Conservation (phyloP, 2,888 invertebrate species). For the Pseudococcus longispinus region DNA sequence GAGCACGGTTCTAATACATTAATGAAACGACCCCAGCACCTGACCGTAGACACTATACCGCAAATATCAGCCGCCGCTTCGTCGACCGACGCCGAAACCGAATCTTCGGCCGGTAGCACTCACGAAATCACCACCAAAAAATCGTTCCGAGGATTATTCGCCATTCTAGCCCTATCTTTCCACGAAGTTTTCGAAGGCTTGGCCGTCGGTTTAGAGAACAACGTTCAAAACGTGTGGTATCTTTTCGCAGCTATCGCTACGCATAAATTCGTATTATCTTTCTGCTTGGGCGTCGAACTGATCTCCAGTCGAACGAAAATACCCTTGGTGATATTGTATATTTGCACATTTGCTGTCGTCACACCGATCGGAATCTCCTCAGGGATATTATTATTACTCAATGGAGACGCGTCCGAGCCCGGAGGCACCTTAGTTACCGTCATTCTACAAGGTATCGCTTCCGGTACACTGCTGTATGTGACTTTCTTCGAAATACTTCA, state of each 20-base stretch:
- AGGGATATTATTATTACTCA: conserved; percentile 67
- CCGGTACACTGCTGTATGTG: conserved; percentile 80
- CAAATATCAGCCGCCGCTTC: conserved; percentile 46
- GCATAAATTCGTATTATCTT: conserved; percentile 72
- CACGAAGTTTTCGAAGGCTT: conserved; percentile 77
- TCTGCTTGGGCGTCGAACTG: conserved; percentile 73
- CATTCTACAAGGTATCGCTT: conserved; percentile 74
- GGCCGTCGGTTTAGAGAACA: conserved; percentile 78
- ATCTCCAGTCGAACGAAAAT: conserved; percentile 67
- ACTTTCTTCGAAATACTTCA: conserved; percentile 84
- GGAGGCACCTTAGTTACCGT: conserved; percentile 66
- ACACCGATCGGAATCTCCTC: conserved; percentile 74
- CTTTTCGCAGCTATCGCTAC: conserved; percentile 72
- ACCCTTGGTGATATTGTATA: conserved; percentile 66
- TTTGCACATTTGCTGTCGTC: conserved; percentile 71
- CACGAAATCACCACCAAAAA: conserved; percentile 58
- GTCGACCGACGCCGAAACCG: conserved; percentile 57
- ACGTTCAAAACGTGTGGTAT: conserved; percentile 70
- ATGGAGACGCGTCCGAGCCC: conserved; percentile 62
- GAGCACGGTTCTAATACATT: conserved; percentile 58
- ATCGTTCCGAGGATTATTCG: conserved; percentile 67
- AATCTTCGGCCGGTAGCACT: conserved; percentile 55
- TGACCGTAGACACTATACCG: conserved; percentile 57
- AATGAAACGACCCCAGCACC: conserved; percentile 55
- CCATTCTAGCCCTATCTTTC: conserved; percentile 72